These are phyloP conservation scores for Nothura maculosa DNA, from an alignment of 2,797 vertebrate genomes.

Conservation along the genomic window DNA sequence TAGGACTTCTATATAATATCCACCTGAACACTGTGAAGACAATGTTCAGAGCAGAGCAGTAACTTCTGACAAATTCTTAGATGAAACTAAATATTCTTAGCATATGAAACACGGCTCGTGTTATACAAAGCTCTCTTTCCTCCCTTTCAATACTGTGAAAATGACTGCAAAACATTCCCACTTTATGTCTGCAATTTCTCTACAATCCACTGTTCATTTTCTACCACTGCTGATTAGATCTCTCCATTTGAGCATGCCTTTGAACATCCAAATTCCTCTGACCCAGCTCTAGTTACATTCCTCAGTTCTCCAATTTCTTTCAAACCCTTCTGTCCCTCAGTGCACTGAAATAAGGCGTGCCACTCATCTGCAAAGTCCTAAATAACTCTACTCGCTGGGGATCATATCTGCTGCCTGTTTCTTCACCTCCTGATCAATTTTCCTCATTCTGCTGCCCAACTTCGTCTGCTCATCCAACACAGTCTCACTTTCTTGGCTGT, in stretches of 20 bases:
- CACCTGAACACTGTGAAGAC: background rate
- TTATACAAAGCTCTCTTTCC: background rate
- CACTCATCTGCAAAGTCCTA: slow-evolving; percentile 29
- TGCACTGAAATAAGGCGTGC: slow-evolving; percentile 36
- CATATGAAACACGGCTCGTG: background rate
- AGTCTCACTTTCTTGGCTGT: background rate
- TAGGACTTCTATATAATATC: background rate
- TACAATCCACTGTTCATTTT: background rate
- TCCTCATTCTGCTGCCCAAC: background rate
- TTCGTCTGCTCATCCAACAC: background rate
- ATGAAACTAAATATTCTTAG: too few species aligned
- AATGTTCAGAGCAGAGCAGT: background rate
- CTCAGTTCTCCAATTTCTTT: slow-evolving; percentile 43
- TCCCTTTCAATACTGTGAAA: background rate
- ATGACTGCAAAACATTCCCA: background rate
- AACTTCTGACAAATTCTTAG: background rate
- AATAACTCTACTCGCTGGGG: slow-evolving; percentile 26
- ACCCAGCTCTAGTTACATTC: slow-evolving; percentile 40
- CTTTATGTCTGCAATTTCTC: background rate
- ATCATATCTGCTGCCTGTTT: slow-evolving; percentile 10
- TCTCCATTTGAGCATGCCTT: slow-evolving; percentile 3
- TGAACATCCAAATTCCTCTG: background rate
- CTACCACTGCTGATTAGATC: background rate
- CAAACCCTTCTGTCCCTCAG: slow-evolving; percentile 38
- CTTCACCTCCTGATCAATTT: slow-evolving; percentile 10